Percentiles rank a stretch among this genome's conserved stretches.
Conservation (phyloP, 2,888 invertebrate species). For the Thysanoteuthis rhombus region DNA sequence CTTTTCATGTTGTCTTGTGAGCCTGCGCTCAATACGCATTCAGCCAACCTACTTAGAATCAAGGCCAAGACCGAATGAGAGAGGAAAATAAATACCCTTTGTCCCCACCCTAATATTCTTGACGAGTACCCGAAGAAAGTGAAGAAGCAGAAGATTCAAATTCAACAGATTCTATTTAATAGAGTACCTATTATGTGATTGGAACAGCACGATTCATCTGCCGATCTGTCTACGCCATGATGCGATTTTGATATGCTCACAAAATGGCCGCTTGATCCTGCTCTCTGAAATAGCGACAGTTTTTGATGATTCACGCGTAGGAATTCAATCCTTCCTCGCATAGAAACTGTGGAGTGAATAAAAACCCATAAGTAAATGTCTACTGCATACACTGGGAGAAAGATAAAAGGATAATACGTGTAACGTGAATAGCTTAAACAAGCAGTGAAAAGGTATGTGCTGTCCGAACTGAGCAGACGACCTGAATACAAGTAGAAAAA, state of each 20-base stretch:
- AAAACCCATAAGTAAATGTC: no score
- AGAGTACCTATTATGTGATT: neutral
- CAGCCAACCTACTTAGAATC: neutral
- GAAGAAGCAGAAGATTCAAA: neutral
- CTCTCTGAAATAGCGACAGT: neutral
- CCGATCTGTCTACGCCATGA: neutral
- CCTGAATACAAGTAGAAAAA: no score
- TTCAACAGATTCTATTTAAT: neutral
- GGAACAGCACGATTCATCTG: neutral
- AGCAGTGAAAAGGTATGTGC: no score
- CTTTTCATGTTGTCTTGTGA: no score
- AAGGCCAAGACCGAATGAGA: neutral
- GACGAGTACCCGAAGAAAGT: neutral
- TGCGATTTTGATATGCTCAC: neutral
- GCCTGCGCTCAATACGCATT: no score
- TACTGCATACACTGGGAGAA: no score
- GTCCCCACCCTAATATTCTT: no score
- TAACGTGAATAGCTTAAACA: no score
- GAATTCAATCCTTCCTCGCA: neutral
- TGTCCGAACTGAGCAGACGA: no score
- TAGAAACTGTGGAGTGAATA: neutral
- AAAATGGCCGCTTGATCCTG: neutral
- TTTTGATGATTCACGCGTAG: neutral
- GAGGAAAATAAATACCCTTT: neutral
- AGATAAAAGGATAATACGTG: no score